A percentile compares a stretch with the other conserved stretches of the same genome.
Conservation (phyloP, 2,888 invertebrate species). For the Camponotus fellah region DNA sequence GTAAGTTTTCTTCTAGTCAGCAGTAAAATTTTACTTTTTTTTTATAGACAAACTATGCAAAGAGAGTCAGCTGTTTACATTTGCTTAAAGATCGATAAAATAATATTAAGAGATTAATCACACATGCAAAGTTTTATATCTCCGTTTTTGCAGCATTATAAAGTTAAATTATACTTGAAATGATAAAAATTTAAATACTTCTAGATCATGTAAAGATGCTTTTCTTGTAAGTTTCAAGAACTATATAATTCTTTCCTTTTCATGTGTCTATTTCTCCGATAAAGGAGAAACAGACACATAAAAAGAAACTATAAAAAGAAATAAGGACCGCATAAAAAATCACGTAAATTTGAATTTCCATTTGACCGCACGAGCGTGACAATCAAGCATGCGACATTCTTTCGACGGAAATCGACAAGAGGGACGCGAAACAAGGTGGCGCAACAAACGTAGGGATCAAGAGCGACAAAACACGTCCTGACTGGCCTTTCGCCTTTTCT, state of each 20-base stretch:
- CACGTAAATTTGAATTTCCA: constrained; percentile 41
- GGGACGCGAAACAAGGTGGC: constrained; percentile 47
- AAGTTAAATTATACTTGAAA: background rate
- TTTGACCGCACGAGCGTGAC: constrained; percentile 33
- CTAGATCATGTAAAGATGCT: background rate
- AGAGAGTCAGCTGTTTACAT: background rate
- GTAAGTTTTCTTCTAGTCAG: background rate
- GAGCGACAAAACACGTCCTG: constrained; percentile 15
- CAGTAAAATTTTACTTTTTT: too few species aligned
- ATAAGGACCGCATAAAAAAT: background rate
- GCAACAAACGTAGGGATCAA: constrained; percentile 45
- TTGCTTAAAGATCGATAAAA: background rate
- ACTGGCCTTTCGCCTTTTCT: background rate
- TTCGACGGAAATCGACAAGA: constrained; percentile 30
- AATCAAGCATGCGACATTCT: constrained; percentile 40
- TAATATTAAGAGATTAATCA: background rate
- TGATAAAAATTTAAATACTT: background rate
- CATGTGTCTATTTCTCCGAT: background rate
- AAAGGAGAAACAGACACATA: background rate
- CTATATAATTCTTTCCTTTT: background rate
- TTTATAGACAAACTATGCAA: background rate
- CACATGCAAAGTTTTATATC: background rate
- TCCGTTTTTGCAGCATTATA: background rate
- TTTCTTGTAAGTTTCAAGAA: background rate
- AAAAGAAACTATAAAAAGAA: background rate